A percentile compares a stretch with the other conserved stretches of the same genome.
These are phyloP conservation scores for Proales similis DNA, from an alignment of 1,140 invertebrate genomes.

Conservation along the genomic window DNA sequence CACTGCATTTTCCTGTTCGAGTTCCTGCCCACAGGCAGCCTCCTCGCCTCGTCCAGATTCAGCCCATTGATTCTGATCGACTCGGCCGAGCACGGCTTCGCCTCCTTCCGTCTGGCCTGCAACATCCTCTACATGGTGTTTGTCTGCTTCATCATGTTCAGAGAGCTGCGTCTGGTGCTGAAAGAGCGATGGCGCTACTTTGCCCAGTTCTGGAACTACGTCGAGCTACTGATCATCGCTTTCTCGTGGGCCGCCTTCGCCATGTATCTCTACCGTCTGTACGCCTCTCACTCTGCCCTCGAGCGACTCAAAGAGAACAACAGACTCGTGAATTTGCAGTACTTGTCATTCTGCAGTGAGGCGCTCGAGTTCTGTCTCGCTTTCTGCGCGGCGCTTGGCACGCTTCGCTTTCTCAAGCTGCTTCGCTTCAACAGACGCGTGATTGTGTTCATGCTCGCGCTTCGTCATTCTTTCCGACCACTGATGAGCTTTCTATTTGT, in stretches of 20 bases:
- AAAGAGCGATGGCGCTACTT: slow-evolving; percentile 43
- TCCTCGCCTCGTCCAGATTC: slow-evolving; percentile 55
- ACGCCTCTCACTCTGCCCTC: slow-evolving; percentile 47
- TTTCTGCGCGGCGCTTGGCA: neutral
- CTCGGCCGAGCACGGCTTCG: slow-evolving; percentile 44
- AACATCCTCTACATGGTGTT: slow-evolving; percentile 52
- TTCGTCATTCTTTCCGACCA: neutral
- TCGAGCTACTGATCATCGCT: slow-evolving; percentile 51
- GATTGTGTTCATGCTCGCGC: neutral
- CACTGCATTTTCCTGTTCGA: slow-evolving; percentile 56
- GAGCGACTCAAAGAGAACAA: slow-evolving; percentile 53
- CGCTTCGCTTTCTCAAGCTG: slow-evolving; percentile 2
- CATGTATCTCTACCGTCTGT: slow-evolving; percentile 52
- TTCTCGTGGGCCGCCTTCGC: slow-evolving; percentile 49
- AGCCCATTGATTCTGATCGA: slow-evolving; percentile 47
- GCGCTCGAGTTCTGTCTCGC: neutral
- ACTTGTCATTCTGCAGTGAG: neutral
- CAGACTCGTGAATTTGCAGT: slow-evolving; percentile 47
- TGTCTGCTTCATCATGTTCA: slow-evolving; percentile 56
- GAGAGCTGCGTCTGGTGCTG: slow-evolving; percentile 47
- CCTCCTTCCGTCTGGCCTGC: slow-evolving; percentile 48
- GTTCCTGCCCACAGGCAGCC: slow-evolving; percentile 55
- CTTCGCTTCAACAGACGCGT: slow-evolving; percentile 11
- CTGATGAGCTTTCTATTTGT: slow-evolving; percentile 4
- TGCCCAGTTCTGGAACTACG: slow-evolving; percentile 52